These are phyloP conservation scores for Meriones psammophilus DNA, from an alignment of 2,797 vertebrate genomes.

Conservation along the genomic window DNA sequence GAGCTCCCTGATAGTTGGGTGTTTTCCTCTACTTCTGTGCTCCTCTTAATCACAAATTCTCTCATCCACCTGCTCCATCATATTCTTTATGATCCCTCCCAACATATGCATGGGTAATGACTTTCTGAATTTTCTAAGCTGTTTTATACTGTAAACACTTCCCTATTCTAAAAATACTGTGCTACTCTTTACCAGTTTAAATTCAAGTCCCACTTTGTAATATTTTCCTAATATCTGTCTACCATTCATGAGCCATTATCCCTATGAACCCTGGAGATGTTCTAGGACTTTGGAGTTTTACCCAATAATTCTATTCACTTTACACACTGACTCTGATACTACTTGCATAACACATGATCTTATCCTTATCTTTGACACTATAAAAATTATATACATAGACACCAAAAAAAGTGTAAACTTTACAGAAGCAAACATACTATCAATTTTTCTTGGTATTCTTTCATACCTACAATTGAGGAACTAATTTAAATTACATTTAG, in stretches of 20 bases:
- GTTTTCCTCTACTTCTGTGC: neutral
- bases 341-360: neutral
- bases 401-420: neutral
- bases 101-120: neutral
- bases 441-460: constrained; percentile 39
- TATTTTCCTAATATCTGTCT: neutral
- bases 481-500: constrained; percentile 21
- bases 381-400: neutral
- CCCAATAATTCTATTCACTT: neutral
- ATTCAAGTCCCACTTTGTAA: neutral
- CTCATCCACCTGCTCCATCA: neutral
- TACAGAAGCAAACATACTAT: neutral
- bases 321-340: neutral
- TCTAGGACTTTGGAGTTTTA: constrained; percentile 8
- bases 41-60: neutral
- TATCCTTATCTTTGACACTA: neutral
- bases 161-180: neutral
- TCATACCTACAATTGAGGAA: neutral
- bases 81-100: neutral
- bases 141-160: neutral
- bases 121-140: neutral
- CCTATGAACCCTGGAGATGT: neutral
- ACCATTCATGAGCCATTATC: neutral
- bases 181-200: neutral
- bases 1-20: neutral